Evolutionary conservation across 2,113 vertebrate genomes (phyloP).

Genomic region (Notiomystis cincta): DNA sequence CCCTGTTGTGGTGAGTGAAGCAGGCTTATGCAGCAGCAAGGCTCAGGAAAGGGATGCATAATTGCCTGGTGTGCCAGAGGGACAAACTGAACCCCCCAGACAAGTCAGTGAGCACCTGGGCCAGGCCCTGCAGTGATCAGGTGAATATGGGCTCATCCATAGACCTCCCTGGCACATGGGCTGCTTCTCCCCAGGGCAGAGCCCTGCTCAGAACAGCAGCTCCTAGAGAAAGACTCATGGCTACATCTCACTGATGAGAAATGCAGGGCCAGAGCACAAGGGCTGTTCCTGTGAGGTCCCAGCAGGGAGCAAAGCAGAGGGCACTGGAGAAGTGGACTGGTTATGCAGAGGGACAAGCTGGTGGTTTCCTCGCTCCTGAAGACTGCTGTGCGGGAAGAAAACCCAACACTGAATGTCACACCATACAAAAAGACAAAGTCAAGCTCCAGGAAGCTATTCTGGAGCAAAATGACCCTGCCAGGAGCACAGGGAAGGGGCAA

Average conservation of each 20-base stretch:
- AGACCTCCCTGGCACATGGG: background rate
- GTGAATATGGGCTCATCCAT: fast-evolving
- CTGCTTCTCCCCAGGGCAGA: fast-evolving
- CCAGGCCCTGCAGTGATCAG: background rate
- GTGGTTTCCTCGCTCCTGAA: background rate
- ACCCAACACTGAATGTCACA: background rate
- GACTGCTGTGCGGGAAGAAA: background rate
- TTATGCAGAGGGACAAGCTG: background rate
- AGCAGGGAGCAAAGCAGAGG: background rate
- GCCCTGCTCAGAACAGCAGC: fast-evolving
- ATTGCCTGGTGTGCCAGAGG: background rate
- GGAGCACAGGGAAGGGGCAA: background rate
- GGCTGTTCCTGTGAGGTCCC: background rate
- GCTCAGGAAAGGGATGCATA: background rate
- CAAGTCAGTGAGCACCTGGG: fast-evolving
- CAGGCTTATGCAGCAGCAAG: background rate
- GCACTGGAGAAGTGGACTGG: background rate
- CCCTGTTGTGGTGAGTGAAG: background rate
- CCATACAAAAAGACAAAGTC: background rate
- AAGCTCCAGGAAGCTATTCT: background rate
- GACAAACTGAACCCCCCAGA: background rate
- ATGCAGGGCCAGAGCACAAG: background rate
- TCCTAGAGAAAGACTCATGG: background rate
- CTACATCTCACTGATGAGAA: background rate
- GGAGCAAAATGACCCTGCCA: background rate